Conservation (phyloP, 2,888 invertebrate species). For the Calliphora vomitoria region DNA sequence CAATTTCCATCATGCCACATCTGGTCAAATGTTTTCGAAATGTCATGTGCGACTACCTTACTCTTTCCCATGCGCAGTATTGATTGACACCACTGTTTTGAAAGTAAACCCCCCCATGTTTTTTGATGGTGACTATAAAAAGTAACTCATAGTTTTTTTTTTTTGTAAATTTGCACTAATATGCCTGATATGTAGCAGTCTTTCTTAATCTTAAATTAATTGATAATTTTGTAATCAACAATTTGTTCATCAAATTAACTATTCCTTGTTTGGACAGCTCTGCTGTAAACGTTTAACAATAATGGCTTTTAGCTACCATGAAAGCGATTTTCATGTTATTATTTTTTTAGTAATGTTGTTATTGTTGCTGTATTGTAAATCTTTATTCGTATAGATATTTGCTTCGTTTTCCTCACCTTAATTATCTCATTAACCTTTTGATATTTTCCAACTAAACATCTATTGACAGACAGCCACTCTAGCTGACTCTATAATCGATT, state of each 20-base stretch:
- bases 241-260: background rate
- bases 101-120: too few species aligned
- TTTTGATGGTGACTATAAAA: too few species aligned
- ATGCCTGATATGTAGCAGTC: too few species aligned
- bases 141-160: too few species aligned
- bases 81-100: too few species aligned
- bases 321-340: constrained; percentile 37
- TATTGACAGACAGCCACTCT: constrained; percentile 57
- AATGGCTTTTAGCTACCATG: constrained; percentile 60
- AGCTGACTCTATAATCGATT: constrained; percentile 51
- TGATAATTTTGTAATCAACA: background rate
- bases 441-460: constrained; percentile 67
- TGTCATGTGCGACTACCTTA: too few species aligned
- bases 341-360: constrained; percentile 8
- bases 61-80: too few species aligned
- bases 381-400: constrained; percentile 3
- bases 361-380: constrained; percentile 44
- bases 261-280: constrained; percentile 24
- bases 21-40: too few species aligned
- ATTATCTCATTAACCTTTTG: constrained; percentile 75
- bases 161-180: too few species aligned
- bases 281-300: constrained; percentile 41
- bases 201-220: background rate
- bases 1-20: too few species aligned
- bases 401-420: constrained; percentile 68